Evolutionary conservation across 2,888 invertebrate species (phyloP), one percentile per base, ranked within the genome.

Genomic region (Andrena dorsata): DNA sequence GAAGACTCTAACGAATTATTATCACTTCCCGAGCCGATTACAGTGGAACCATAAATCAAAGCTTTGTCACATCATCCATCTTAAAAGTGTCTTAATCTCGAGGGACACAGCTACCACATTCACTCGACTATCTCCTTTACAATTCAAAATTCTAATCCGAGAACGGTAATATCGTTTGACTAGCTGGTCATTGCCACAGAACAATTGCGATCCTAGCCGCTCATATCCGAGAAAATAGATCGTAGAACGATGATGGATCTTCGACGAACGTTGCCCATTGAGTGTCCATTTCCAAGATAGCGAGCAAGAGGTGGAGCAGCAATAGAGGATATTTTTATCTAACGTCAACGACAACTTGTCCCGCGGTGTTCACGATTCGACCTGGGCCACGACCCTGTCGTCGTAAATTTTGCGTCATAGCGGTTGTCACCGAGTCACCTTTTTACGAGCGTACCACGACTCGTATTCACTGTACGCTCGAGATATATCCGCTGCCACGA

Each of bases 391-490:
- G 92, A 92, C 91, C 92, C 89, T 89, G 89, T 47, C 83, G 91
- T 88, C 91, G 89, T 93, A 93, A 93, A 93, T 93, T 91, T 89
- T 84, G 83, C 87, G 89, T 90, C 90, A 90, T 88, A 89, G 90
- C 88, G 90, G 88, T 92, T 92, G 93, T 93, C 93, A 92, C 92
- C 90, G 89, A 83, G 82, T 85, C 83, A 85, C 79, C 88, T 91
- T 92, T 93, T 92, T 92, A 92, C 91, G 90, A 90, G 90, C 90
- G 75, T 82, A 81, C 85, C 86, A 82, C 80, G 78, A 84, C 86
- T 88, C 83, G 84, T 85, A 85, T 87, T 87, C 88, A 85, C 84
- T 84, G 84, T 69, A 73, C 79, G 81, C 82, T 65, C 86, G 80
- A 82, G 84, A 84, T 76, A 80, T 86, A 86, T 83, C 81, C 75